Evolutionary conservation across 2,888 invertebrate genomes (phyloP).

Genomic region (Polydrusus cervinus): DNA sequence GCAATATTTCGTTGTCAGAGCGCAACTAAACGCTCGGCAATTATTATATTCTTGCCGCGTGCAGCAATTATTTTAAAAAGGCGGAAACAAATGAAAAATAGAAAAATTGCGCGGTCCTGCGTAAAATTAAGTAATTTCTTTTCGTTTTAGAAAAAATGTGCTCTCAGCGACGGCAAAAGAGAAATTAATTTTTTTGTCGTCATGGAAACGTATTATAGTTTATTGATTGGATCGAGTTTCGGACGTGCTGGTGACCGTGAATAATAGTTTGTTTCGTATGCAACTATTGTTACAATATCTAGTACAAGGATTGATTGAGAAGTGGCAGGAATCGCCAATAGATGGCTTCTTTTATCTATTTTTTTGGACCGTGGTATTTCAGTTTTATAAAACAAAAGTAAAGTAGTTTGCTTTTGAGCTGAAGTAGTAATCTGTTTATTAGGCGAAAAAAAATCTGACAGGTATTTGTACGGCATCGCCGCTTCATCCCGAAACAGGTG

Average conservation of each 20-base stretch:
- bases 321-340: not conserved
- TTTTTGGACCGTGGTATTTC: no score
- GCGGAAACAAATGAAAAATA: conserved; percentile 30
- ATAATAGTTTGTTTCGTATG: not conserved
- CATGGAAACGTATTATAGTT: conserved; percentile 21
- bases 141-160: not conserved
- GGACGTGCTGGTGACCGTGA: not conserved
- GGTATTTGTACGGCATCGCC: no score
- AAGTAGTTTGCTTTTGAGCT: no score
- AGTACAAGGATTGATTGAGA: no score
- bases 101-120: conserved; percentile 9
- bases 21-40: conserved; percentile 41
- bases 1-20: conserved; percentile 32
- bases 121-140: conserved; percentile 8
- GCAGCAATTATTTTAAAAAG: conserved; percentile 30
- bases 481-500: no score
- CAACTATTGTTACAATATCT: conserved; percentile 13
- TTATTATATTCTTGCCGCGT: conserved; percentile 40
- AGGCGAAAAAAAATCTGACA: no score
- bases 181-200: conserved; percentile 13
- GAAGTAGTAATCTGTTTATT: no score
- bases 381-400: no score
- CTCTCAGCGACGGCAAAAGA: not conserved
- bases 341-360: no score
- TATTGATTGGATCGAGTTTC: conserved; percentile 2